Evolutionary conservation across 1,140 invertebrate species (phyloP).

Genomic region (Ceratosolen solmsi): DNA sequence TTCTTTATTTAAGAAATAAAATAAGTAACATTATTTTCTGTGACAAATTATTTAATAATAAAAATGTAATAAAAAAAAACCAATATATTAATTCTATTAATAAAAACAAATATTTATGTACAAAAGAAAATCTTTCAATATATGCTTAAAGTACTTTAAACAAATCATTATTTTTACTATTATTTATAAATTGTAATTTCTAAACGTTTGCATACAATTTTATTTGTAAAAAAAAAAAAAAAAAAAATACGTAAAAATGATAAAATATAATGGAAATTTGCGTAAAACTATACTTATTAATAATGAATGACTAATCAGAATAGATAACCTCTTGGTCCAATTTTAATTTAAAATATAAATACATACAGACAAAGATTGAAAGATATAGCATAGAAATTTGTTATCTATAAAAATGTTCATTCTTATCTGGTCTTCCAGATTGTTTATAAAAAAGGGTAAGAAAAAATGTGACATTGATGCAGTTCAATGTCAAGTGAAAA

Average conservation of each 20-base stretch:
- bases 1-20: neutral
- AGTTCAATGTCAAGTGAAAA: neutral
- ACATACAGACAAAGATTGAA: neutral
- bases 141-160: too few species aligned
- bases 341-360: conserved; percentile 8
- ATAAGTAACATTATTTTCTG: neutral
- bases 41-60: neutral
- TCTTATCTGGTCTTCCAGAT: neutral
- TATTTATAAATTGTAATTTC: too few species aligned
- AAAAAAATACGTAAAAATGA: neutral
- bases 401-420: neutral
- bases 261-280: neutral
- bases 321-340: conserved; percentile 19
- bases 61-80: neutral
- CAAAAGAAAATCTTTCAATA: too few species aligned
- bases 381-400: neutral
- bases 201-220: too few species aligned
- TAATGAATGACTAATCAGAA: neutral
- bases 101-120: too few species aligned
- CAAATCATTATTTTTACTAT: too few species aligned
- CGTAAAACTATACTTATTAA: neutral
- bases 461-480: neutral
- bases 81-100: too few species aligned
- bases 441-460: neutral
- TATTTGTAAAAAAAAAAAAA: neutral